These are phyloP conservation scores for Limnephilus auricula DNA, from an alignment of 2,888 invertebrate genomes.

Conservation along the genomic window DNA sequence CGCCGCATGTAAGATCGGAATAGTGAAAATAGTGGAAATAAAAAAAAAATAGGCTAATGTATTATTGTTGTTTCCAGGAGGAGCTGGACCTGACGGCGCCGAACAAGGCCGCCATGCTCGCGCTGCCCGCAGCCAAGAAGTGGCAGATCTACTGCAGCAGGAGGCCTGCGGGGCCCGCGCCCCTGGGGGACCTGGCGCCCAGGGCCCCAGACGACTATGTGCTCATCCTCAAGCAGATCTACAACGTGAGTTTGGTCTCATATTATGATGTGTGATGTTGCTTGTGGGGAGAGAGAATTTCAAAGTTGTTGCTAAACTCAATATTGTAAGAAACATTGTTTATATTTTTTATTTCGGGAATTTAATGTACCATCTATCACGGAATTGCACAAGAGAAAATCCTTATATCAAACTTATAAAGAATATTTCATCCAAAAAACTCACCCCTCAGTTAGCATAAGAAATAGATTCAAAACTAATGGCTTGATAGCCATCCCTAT, in stretches of 20 bases:
- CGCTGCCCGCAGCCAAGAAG: conserved; percentile 95
- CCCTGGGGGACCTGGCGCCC: conserved; percentile 74
- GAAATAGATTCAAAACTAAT: too few relatives aligned
- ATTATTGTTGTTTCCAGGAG: conserved; percentile 77
- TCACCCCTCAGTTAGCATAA: too few relatives aligned
- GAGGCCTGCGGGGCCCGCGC: conserved; percentile 79
- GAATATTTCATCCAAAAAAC: too few relatives aligned
- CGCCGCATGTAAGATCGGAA: background rate
- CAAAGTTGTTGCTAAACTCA: too few relatives aligned
- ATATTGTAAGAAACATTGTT: too few relatives aligned
- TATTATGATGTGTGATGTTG: background rate
- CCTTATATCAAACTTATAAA: too few relatives aligned
- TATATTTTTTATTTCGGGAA: too few relatives aligned
- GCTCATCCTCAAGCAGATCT: conserved; percentile 89
- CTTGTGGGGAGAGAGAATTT: background rate
- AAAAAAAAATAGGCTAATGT: background rate
- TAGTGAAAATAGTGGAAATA: background rate
- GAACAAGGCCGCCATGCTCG: conserved; percentile 96
- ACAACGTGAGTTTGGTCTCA: conserved; percentile 79
- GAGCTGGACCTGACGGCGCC: conserved; percentile 95
- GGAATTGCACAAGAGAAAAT: too few relatives aligned
- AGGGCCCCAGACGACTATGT: conserved; percentile 95
- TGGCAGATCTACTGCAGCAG: conserved; percentile 98
- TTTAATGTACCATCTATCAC: too few relatives aligned
- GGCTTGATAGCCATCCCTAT: too few relatives aligned